A percentile compares a stretch with the other conserved stretches of the same genome.
These are phyloP conservation scores for Mythimna pallens DNA, from an alignment of 2,888 invertebrate species.

Conservation along the genomic window DNA sequence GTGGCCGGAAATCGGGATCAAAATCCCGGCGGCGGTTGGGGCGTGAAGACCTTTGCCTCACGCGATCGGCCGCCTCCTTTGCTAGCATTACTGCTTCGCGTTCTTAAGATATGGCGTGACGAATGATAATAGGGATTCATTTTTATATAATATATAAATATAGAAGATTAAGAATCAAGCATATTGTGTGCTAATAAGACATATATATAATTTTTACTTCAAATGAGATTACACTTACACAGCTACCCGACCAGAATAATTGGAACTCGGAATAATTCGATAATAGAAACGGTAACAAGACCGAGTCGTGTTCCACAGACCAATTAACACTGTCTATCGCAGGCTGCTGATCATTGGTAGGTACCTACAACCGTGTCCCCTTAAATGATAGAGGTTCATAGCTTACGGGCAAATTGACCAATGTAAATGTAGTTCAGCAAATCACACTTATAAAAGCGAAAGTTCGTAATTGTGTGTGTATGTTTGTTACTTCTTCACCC, in stretches of 20 bases:
- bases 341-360: slow-evolving; percentile 13
- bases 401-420: slow-evolving; percentile 6
- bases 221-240: slow-evolving; percentile 10
- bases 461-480: too few relatives aligned
- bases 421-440: neutral
- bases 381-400: slow-evolving; percentile 13
- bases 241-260: slow-evolving; percentile 15
- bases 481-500: too few relatives aligned
- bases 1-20: too few relatives aligned
- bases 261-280: slow-evolving; percentile 31
- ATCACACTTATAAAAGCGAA: too few relatives aligned
- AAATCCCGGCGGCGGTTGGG: too few relatives aligned
- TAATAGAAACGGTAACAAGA: slow-evolving; percentile 23
- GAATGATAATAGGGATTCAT: too few relatives aligned
- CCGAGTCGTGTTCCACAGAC: slow-evolving; percentile 6
- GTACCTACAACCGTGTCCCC: neutral
- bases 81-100: too few relatives aligned
- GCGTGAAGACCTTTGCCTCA: too few relatives aligned
- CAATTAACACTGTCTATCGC: slow-evolving; percentile 45
- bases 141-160: too few relatives aligned
- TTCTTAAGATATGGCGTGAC: too few relatives aligned
- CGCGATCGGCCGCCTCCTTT: too few relatives aligned
- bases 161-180: too few relatives aligned
- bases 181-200: neutral
- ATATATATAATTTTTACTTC: slow-evolving; percentile 18